These are phyloP conservation scores for Formicarius rufipectus DNA, from an alignment of 2,113 vertebrate species.

Conservation along the genomic window DNA sequence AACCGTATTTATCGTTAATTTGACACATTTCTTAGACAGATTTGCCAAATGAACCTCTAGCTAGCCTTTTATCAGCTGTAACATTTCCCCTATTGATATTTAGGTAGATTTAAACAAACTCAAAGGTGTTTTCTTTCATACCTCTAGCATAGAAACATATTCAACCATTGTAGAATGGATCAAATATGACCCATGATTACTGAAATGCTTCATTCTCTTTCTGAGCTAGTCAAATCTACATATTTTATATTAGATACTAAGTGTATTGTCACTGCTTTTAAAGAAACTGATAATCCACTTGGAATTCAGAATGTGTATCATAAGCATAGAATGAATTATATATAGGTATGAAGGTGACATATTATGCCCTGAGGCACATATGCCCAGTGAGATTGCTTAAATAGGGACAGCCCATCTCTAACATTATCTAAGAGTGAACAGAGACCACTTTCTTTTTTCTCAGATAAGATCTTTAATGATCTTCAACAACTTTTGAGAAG, in stretches of 20 bases:
- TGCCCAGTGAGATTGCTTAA: neutral
- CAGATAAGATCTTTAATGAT: slow-evolving; percentile 58
- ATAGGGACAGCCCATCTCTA: neutral
- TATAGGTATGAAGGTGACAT: slow-evolving; percentile 38
- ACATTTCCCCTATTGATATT: neutral
- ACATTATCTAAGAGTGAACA: slow-evolving; percentile 21
- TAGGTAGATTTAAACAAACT: neutral
- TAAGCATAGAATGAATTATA: neutral
- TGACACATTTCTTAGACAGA: neutral
- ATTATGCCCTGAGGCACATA: slow-evolving; percentile 22
- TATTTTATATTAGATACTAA: neutral
- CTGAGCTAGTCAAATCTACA: neutral
- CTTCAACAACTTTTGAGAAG: neutral
- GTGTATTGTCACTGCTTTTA: neutral
- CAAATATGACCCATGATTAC: neutral
- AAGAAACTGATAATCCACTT: neutral
- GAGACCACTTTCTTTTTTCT: slow-evolving; percentile 18
- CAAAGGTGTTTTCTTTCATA: neutral
- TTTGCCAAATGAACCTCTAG: neutral
- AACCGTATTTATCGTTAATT: neutral
- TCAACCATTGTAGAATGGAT: neutral
- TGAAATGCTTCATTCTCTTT: neutral
- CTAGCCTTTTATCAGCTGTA: neutral
- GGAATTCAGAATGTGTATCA: slow-evolving; percentile 4
- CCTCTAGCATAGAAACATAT: neutral